Base-by-base conservation (phyloP, 2,797 vertebrate species). In the Tiaroga cobitis region DNA sequence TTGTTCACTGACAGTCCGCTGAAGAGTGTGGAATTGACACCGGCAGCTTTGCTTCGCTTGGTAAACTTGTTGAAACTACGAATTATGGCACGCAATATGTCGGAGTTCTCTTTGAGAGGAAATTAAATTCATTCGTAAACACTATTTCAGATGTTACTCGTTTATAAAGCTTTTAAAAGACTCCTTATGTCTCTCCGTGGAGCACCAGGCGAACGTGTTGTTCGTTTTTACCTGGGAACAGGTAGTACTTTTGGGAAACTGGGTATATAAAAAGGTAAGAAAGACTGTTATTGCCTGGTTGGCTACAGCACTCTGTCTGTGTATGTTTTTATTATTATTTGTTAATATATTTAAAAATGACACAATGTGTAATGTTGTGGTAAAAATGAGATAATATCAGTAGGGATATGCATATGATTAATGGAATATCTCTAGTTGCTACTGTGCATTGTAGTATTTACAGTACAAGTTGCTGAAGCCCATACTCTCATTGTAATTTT, bases 191-290 rank as follows among this genome's bases (percentile, higher is more conserved):
- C 18, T 83, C 67, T 78, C 8, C 39, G 24, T 61, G 80, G 41
- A 78, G 24, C 6, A 65, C 74, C 59, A 29, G 37, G 19, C 10
- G 41, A 69, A 81, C 46, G 18, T 49, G 70, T 49, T 56, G 56
- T 80, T 61, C 68, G 68, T 80, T 85, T 80, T 80, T 80, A 85
- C 84, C 84, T 85, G 77, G 68, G 68, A 80, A 73, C 56, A 74
- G 68, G 77, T 80, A 16, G 39, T 65, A n/a, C 77, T 73, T 18
- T 29, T 16, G 5, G 39, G 54, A 56, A 75, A 65, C 56, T 56
- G 43, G 21, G 10, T 37, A 1, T 39, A 75, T 34, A 41, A 26
- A 46, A 80, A 85, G 84, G 84, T 85, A 80, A 74, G 68, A 16
- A 18, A 79, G 2, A 34, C 26, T 63, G 19, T 9, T 16, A 43